Base-by-base conservation (phyloP, 2,797 vertebrate genomes). In the Amphiprion clarkii region DNA sequence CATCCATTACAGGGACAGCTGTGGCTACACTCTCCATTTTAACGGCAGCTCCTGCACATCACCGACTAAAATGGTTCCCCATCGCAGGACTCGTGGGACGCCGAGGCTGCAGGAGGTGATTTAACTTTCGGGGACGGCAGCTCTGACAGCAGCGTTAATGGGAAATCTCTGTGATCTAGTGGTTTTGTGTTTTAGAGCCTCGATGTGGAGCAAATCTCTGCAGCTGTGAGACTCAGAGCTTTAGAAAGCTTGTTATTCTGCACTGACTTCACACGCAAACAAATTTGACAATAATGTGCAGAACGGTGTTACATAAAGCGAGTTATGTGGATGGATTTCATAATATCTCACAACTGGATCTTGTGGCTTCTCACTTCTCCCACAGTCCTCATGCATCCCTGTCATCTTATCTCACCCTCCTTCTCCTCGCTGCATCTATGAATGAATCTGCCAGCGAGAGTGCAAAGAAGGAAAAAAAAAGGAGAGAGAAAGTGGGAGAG, bases 21-120 rank as follows among this genome's bases (percentile, higher is more conserved):
- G 78, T 53, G 74, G 78, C 55, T 59, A 39, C 62, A 61, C 59
- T 81, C 85, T 84, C 78, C 83, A 87, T 88, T 89, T 87, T 86
- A 85, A 78, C 67, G 58, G 62, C 60, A 1, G 64, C 62, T 55
- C 54, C 68, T 44, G 55, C 64, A 44, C 40, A 16, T 12, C 65
- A 4, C 40, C 0, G 49, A 76, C 71, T 79, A 69, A 87, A 80
- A 89, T 85, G 77, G 84, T 71, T 86, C 46, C 71, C 62, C 40
- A 11, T 61, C 0, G 13, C 46, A 19, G 75, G 71, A 70, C 77
- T 76, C 46, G 0, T 23, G 77, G 74, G 74, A 72, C 0, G 46
- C 39, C 36, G 68, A 59, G 48, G 71, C 74, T 62, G 72, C 68
- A 16, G 7, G 44, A 61, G 66, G 39, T 64, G 69, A 86, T 84